Base-by-base conservation (phyloP, 2,888 invertebrate genomes). In the Metopia argyrocephala region DNA sequence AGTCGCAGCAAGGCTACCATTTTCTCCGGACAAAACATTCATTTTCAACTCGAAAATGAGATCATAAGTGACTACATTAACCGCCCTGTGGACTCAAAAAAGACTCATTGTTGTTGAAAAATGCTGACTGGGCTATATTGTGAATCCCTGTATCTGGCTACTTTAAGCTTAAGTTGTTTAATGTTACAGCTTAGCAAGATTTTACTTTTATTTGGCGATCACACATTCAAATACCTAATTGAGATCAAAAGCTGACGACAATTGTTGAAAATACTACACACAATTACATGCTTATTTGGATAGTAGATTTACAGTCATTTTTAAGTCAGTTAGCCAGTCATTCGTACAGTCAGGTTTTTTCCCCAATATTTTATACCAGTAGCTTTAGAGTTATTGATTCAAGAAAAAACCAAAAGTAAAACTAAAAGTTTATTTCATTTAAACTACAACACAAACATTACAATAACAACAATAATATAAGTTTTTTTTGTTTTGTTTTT, bases 401-500 rank as follows among this genome's bases (percentile, higher is more conserved):
- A 68, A 45, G 38, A 64, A 12, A 56, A 56, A 48, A 18, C 38
- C 45, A 73, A 56, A 73, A 56, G 56, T n/a, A 57, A 28, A 21
- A 54, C 50, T 25, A n/a, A 52, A n/a, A 45, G 21, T 27, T 28
- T 15, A 2, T 28, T 64, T 23, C 57, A n/a, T 52, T 59, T 9
- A 65, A 28, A 46, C 38, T 12, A 38, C 38, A 15, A 38, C 15
- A 38, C 38, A 38, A 15, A 38, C 38, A 38, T n/a, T n/a, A 38
- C 38, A 38, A 38, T 38, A 38, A 38, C 27, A 46, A 52, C 62
- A 70, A 28, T 28, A 64, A 65, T 61, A 70, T 73, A 69, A 78
- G 62, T 64, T 59, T 48, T 76, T 57, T 80, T 80, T 80, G 23
- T 76, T n/a, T n/a, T n/a, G n/a, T n/a, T n/a, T n/a, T n/a, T n/a